Evolutionary conservation across 2,888 invertebrate species (phyloP), one percentile per base, ranked within the genome.

Genomic region (Dasypogon diadema): DNA sequence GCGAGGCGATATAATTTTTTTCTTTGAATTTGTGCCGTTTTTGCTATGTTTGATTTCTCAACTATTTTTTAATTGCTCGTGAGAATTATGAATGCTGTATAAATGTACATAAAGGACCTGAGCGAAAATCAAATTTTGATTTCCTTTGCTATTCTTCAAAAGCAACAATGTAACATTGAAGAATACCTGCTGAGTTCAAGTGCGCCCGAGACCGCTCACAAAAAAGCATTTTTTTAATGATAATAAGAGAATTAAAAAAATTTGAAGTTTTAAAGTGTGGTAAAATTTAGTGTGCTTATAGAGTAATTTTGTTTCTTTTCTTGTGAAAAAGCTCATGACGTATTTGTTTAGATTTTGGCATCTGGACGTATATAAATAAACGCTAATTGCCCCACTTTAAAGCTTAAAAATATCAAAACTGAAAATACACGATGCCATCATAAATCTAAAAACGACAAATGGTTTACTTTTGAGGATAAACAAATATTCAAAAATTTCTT

Each of bases 1-100:
- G 65, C 76, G 76, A 65, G 63, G 42, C 75, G 26, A 60, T 18
- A 10, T 65, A 16, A 37, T 37, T 65, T 55, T 18, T 14, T 48
- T 24, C 37, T 60, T 22, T 75, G 24, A 54, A 14, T 68, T 54
- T 55, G 34, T 37, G 22, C 56, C 73, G 26, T 65, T 22, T 73
- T 55, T 56, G 10, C 30, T 30, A 42, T 65, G 26, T 24, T 65
- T 48, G 42, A 12, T 46, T 65, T 65, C 21, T 42, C 42, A 42
- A 42, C n/a, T 0, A 42, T 42, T 42, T 42, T 42, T 42, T 42
- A 12, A 42, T 12, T 42, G 42, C 42, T 42, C 42, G n/a, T 42
- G 42, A 42, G 42, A 42, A 42, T 42, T 8, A 42, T 42, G 42
- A 12, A 42, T 42, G 42, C 42, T 42, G 42, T 42, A 6, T 42